These are phyloP conservation scores for Naja naja DNA, from an alignment of 2,113 vertebrate species.

Conservation along the genomic window DNA sequence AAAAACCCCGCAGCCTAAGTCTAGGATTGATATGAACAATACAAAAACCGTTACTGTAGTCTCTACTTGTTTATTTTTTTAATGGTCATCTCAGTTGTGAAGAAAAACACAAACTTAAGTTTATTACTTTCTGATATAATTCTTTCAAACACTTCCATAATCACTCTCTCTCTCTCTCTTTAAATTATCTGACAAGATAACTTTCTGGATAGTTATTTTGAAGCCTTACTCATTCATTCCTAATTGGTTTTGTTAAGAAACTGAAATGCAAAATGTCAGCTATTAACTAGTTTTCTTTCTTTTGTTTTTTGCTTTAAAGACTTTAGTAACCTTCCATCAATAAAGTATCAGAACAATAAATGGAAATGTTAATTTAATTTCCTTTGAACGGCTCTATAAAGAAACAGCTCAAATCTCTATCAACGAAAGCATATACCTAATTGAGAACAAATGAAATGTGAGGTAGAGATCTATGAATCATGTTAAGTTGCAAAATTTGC, in stretches of 20 bases:
- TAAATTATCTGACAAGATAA: neutral
- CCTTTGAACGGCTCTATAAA: neutral
- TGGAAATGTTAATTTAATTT: conserved; percentile 7
- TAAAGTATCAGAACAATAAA: neutral
- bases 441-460: neutral
- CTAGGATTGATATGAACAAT: neutral
- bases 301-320: neutral
- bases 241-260: conserved; percentile 9
- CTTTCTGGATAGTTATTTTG: neutral
- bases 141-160: neutral
- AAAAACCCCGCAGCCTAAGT: neutral
- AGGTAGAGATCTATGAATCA: neutral
- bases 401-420: neutral
- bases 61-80: neutral
- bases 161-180: neutral
- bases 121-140: neutral
- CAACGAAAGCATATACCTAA: neutral
- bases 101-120: neutral
- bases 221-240: neutral
- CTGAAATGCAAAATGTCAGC: neutral
- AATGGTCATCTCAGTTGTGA: neutral
- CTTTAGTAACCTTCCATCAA: neutral
- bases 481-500: neutral
- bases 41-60: neutral
- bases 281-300: neutral